Evolutionary conservation across 2,113 vertebrate genomes (phyloP).

Genomic region (Dromas ardeola): DNA sequence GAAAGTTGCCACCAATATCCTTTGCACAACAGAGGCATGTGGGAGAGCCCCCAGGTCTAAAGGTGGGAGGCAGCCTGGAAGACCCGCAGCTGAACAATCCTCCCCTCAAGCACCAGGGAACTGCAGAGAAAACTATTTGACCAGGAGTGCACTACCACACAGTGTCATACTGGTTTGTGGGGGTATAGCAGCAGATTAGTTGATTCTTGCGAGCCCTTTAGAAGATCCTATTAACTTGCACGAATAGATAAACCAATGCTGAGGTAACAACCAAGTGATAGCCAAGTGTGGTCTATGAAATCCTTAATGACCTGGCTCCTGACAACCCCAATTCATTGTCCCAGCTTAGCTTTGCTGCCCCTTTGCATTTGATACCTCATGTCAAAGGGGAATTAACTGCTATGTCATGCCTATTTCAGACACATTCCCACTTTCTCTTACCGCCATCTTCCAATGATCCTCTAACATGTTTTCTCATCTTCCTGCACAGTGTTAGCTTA

Average conservation of each 20-base stretch:
- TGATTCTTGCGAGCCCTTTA: neutral
- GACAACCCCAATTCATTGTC: neutral
- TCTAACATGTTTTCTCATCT: neutral
- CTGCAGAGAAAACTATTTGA: neutral
- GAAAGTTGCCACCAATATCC: neutral
- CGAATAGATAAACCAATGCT: neutral
- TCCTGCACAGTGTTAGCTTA: neutral
- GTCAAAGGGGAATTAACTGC: neutral
- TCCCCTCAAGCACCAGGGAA: neutral
- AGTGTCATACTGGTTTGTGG: neutral
- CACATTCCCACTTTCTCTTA: neutral
- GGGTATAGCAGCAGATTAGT: neutral
- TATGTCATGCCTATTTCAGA: neutral
- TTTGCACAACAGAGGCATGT: neutral
- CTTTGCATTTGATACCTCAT: neutral
- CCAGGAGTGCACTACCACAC: neutral
- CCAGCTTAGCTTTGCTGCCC: neutral
- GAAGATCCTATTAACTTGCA: neutral
- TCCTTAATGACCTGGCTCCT: neutral
- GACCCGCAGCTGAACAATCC: accelerated
- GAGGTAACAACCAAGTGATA: neutral
- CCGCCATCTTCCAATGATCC: neutral
- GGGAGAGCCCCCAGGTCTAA: neutral
- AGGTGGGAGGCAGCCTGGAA: neutral
- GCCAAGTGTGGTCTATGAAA: neutral